A percentile compares a stretch with the other conserved stretches of the same genome.
phyloP scores from a whole-genome alignment of 2,888 invertebrate species.

The Notodonta ziczac region DNA sequence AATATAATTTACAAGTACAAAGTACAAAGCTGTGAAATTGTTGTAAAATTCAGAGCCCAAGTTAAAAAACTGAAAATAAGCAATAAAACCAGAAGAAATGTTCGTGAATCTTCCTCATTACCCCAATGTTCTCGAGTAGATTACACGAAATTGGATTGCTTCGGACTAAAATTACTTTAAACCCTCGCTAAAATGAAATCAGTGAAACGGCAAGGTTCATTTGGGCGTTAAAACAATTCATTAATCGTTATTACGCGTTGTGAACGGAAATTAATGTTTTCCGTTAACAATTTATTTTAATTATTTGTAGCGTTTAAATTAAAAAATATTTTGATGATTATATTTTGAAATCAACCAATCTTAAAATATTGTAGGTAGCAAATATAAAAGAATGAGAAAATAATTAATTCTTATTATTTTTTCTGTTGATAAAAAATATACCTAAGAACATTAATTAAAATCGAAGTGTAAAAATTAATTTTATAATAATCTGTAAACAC shows the following conservation, averaged over 20 bases:
- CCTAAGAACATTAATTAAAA: too few relatives aligned
- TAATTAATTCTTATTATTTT: too few relatives aligned
- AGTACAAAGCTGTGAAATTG: not conserved
- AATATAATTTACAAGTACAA: too few relatives aligned
- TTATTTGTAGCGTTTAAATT: too few relatives aligned
- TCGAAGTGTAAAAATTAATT: too few relatives aligned
- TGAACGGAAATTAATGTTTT: not conserved
- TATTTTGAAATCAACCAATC: too few relatives aligned
- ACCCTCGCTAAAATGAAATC: conserved; percentile 1
- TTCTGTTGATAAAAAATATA: too few relatives aligned
- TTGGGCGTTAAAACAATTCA: conserved; percentile 1
- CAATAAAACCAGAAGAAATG: not conserved
- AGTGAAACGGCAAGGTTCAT: not conserved
- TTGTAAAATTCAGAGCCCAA: not conserved
- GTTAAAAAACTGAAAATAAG: conserved; percentile 1
- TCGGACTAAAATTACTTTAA: conserved; percentile 1
- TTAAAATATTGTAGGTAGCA: too few relatives aligned
- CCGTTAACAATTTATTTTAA: not conserved
- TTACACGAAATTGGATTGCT: conserved; percentile 4
- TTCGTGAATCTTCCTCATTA: conserved; percentile 5
- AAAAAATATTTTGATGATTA: too few relatives aligned
- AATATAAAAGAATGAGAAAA: too few relatives aligned
- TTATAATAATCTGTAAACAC: too few relatives aligned
- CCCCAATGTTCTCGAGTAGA: conserved; percentile 2
- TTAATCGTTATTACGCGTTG: conserved; percentile 1